phyloP scores from a whole-genome alignment of 2,113 vertebrate species.

The Oreamnos americanus region DNA sequence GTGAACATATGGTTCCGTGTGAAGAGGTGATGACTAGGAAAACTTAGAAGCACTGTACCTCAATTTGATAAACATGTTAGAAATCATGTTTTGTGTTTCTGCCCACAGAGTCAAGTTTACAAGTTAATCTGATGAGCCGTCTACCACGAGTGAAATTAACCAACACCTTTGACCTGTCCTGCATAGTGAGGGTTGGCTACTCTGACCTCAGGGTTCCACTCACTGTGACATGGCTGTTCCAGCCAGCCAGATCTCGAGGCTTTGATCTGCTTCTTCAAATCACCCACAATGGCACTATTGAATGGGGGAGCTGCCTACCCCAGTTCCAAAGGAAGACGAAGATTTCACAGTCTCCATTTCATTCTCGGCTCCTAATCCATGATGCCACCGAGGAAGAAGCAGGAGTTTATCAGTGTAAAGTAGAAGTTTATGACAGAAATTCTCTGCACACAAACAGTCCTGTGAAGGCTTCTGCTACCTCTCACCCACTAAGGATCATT shows the following conservation, averaged over 20 bases:
- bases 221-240: conserved; percentile 83
- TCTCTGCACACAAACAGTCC: neutral
- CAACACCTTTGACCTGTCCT: conserved; percentile 71
- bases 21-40: neutral
- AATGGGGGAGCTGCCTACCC: conserved; percentile 76
- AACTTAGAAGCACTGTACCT: fast-evolving
- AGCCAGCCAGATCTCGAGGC: neutral
- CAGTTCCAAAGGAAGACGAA: conserved; percentile 79
- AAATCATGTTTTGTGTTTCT: neutral
- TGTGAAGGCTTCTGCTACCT: conserved; percentile 18
- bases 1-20: fast-evolving
- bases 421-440: conserved; percentile 77
- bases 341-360: neutral
- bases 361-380: conserved; percentile 78
- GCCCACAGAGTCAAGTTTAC: conserved; percentile 66
- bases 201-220: conserved; percentile 41
- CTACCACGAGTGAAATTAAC: neutral
- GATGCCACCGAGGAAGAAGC: conserved; percentile 58
- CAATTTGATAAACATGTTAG: neutral
- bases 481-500: conserved; percentile 77
- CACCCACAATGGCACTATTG: conserved; percentile 72
- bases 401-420: conserved; percentile 84
- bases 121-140: conserved; percentile 55
- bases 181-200: neutral
- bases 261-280: conserved; percentile 77